A percentile compares a stretch with the other conserved stretches of the same genome.
Evolutionary conservation across 2,113 vertebrate species (phyloP).

Genomic region (Muntiacus reevesi): DNA sequence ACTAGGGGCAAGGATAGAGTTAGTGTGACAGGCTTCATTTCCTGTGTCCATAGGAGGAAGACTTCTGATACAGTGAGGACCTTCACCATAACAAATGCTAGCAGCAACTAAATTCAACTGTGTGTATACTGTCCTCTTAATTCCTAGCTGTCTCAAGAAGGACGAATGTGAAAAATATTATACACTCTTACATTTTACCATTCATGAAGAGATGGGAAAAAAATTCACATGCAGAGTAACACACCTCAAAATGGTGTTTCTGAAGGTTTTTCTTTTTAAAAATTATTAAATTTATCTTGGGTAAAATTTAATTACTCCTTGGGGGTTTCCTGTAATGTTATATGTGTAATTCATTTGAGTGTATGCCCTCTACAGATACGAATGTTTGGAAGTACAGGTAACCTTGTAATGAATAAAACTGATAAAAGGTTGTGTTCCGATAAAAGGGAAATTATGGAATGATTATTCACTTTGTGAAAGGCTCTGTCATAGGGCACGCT

Average conservation of each 20-base stretch:
- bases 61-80: slow-evolving; percentile 13
- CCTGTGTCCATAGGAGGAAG: slow-evolving; percentile 45
- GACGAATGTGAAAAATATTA: slow-evolving; percentile 54
- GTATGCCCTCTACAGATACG: slow-evolving; percentile 6
- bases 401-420: slow-evolving; percentile 45
- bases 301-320: slow-evolving; percentile 23
- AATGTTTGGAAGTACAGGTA: slow-evolving; percentile 45
- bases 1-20: not conserved
- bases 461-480: slow-evolving; percentile 55
- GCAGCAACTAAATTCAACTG: slow-evolving; percentile 55
- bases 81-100: slow-evolving; percentile 49
- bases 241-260: slow-evolving; percentile 58
- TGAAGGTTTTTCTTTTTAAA: not conserved
- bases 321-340: not conserved
- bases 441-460: slow-evolving; percentile 45
- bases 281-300: slow-evolving; percentile 29
- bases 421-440: slow-evolving; percentile 32
- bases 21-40: slow-evolving; percentile 39
- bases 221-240: slow-evolving; percentile 19
- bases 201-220: slow-evolving; percentile 52
- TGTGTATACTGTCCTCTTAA: slow-evolving; percentile 55
- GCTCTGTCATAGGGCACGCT: slow-evolving; percentile 33
- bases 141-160: slow-evolving; percentile 48
- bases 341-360: slow-evolving; percentile 35
- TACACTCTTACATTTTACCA: slow-evolving; percentile 19